Evolutionary conservation across 1,140 invertebrate species (phyloP), one percentile per base, ranked within the genome.

Genomic region (Nephila pilipes): DNA sequence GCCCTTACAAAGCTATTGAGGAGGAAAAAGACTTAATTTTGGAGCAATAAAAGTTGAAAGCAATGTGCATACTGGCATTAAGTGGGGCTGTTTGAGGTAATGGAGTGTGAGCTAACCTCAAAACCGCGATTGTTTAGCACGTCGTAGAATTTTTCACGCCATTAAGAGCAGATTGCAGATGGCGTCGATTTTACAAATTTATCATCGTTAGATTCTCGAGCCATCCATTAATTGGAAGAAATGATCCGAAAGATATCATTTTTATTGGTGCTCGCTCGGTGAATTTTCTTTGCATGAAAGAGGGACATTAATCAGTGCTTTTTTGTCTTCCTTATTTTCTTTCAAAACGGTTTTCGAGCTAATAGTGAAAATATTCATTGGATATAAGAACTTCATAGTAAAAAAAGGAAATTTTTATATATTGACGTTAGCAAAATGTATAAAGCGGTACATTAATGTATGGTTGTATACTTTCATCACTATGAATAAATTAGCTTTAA

Each of bases 131-230:
- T 75, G 69, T 75, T 75, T 75, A 75, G 69, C 69, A 32, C 69
- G 29, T 75, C 69, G 69, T 75, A 75, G 32, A 75, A 75, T 75
- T 75, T 75, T 75, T 75, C 69, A 75, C 69, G 69, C 69, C 69
- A 75, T 75, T 75, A 75, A 75, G 14, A 29, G 29, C 29, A 75
- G 18, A 75, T 32, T 75, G 69, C 29, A 75, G 69, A 75, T 75
- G 69, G 69, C 69, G 69, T 75, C 69, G 69, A 75, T 75, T 75
- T 75, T 75, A 75, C 36, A 75, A 75, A 75, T 75, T 75, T 75
- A 75, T 75, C 69, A 75, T 75, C 69, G 69, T 75, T 75, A 75
- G 69, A 32, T 16, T 75, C 69, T 29, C 18, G 69, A 36, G 69
- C 29, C 69, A 36, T 75, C 69, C 69, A 75, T 75, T 75, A 75